These are phyloP conservation scores for Isaurus tuberculatus DNA, from an alignment of 92 coral and sea anemone genomes.

Conservation along the genomic window DNA sequence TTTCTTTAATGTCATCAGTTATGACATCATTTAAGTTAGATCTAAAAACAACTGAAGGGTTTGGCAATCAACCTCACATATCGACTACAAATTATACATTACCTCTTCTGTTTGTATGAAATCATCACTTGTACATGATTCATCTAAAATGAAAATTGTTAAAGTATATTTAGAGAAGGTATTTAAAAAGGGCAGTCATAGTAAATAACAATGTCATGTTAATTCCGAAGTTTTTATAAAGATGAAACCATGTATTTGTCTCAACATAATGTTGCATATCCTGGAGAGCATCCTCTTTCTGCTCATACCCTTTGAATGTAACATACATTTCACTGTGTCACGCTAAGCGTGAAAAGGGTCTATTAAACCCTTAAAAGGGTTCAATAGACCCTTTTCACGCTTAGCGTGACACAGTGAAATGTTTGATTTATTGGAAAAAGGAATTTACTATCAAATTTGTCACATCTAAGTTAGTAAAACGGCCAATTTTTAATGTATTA, in stretches of 20 bases:
- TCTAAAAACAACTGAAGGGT: too few species aligned
- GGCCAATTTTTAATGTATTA: background rate
- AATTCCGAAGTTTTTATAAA: too few species aligned
- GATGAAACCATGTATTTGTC: too few species aligned
- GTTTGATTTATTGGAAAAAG: conserved; percentile 1
- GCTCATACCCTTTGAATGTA: too few species aligned
- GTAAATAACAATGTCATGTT: background rate
- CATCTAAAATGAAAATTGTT: background rate
- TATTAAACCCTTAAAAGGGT: too few species aligned
- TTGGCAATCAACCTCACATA: background rate
- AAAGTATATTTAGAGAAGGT: conserved; percentile 3
- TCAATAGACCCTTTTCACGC: conserved; percentile 8
- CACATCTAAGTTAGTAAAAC: background rate
- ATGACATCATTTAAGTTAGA: too few species aligned
- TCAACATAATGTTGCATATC: too few species aligned
- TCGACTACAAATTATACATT: background rate
- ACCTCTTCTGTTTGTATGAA: background rate
- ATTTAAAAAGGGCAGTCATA: background rate
- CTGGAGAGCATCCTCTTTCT: too few species aligned
- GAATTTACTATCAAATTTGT: conserved; percentile 14
- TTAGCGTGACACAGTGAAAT: conserved; percentile 1
- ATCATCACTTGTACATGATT: background rate
- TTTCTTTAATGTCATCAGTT: too few species aligned
- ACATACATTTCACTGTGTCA: too few species aligned
- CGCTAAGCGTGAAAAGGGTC: too few species aligned